Percentiles rank a stretch among this genome's conserved stretches.
Evolutionary conservation across 1,140 invertebrate genomes (phyloP).

Genomic region (Cephus cinctus): DNA sequence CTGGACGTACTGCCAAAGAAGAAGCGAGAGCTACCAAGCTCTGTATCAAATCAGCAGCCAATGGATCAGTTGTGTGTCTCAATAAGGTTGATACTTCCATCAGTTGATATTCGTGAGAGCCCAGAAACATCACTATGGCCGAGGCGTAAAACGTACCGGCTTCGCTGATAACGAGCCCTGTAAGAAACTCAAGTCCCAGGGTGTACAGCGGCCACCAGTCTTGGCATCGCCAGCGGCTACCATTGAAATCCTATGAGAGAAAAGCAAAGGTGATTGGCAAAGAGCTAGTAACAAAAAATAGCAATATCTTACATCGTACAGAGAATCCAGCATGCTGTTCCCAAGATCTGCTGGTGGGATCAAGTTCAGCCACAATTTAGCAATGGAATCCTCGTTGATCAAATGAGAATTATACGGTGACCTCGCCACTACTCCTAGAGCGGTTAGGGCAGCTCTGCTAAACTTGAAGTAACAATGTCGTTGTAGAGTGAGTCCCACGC

Average conservation of each 20-base stretch:
- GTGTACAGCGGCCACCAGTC: constrained; percentile 54
- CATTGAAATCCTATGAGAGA: constrained; percentile 26
- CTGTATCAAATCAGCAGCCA: constrained; percentile 51
- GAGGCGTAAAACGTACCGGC: neutral
- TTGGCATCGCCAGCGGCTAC: constrained; percentile 46
- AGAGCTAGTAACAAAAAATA: neutral
- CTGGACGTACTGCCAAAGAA: constrained; percentile 35
- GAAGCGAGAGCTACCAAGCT: constrained; percentile 50
- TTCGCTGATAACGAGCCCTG: constrained; percentile 39
- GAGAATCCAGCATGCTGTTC: constrained; percentile 42
- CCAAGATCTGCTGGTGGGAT: constrained; percentile 47
- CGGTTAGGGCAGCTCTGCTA: constrained; percentile 40
- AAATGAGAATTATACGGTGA: constrained; percentile 33
- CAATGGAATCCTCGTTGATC: constrained; percentile 40
- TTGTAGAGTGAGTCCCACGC: constrained; percentile 42
- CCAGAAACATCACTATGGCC: constrained; percentile 38
- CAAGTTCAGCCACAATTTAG: constrained; percentile 44
- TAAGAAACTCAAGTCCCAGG: constrained; percentile 46
- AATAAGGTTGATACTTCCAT: constrained; percentile 45
- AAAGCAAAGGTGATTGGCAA: constrained; percentile 4
- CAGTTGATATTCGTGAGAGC: constrained; percentile 48
- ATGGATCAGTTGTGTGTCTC: constrained; percentile 47
- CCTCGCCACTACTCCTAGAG: constrained; percentile 40
- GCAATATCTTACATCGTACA: constrained; percentile 41
- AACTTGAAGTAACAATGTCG: constrained; percentile 43